phyloP scores from a whole-genome alignment of 2,888 invertebrate species.

The Eupithecia subfuscata region DNA sequence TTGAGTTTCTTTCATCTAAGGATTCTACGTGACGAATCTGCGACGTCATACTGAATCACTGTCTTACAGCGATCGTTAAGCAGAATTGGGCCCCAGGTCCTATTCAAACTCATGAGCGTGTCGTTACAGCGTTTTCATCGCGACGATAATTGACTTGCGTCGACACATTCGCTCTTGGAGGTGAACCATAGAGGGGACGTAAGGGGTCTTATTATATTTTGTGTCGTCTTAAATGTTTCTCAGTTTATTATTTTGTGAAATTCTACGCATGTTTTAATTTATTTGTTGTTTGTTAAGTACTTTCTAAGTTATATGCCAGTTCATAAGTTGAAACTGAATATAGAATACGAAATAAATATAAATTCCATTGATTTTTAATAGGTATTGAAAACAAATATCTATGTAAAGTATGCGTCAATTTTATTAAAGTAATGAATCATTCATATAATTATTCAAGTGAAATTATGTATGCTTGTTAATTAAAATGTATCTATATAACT shows the following conservation, averaged over 20 bases:
- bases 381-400: background rate
- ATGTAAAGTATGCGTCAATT: background rate
- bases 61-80: background rate
- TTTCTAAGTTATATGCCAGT: constrained; percentile 6
- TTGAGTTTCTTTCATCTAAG: too few species aligned
- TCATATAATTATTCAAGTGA: background rate
- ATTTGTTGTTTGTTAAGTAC: constrained; percentile 38
- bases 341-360: background rate
- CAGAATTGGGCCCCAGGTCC: background rate
- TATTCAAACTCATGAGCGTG: background rate
- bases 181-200: background rate
- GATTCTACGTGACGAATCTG: background rate
- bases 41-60: background rate
- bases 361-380: constrained; percentile 1
- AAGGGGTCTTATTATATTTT: background rate
- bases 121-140: background rate
- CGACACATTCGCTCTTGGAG: background rate
- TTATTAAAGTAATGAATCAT: background rate
- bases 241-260: constrained; percentile 31
- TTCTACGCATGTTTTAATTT: constrained; percentile 45
- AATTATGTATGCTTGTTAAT: background rate
- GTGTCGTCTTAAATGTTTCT: constrained; percentile 18
- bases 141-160: too few species aligned
- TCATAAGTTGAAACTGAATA: background rate
- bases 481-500: background rate